Conservation (phyloP, 2,113 vertebrate species). For the Pardalotus punctatus region DNA sequence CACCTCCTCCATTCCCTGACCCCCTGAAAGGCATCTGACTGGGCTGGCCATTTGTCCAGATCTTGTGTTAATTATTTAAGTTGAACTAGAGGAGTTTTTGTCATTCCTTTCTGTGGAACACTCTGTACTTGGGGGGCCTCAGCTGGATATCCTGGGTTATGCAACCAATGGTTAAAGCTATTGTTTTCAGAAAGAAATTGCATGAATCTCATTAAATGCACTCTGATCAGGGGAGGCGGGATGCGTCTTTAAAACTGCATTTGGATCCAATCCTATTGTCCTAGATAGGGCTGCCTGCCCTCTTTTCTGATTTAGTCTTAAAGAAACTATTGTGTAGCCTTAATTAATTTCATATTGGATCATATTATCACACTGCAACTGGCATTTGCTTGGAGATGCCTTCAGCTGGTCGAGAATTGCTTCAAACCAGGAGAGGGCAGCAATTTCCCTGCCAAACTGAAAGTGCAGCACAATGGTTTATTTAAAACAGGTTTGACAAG, state of each 20-base stretch:
- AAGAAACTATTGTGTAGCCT: conserved; percentile 50
- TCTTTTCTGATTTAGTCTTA: conserved; percentile 38
- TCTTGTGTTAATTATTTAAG: conserved; percentile 11
- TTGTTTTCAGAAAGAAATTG: conserved; percentile 32
- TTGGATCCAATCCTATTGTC: conserved; percentile 38
- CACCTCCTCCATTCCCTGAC: neutral
- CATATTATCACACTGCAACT: conserved; percentile 3
- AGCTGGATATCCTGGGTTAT: conserved; percentile 51
- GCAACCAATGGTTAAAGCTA: conserved; percentile 34
- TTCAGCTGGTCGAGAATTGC: neutral
- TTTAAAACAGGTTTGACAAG: conserved; percentile 60
- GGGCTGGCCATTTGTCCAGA: neutral
- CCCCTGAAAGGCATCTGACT: neutral
- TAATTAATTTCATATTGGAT: conserved; percentile 47
- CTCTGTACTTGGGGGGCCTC: conserved; percentile 59
- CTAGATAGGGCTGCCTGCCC: conserved; percentile 9
- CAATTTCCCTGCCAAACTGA: conserved; percentile 65
- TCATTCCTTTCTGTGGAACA: conserved; percentile 30
- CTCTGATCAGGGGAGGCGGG: conserved; percentile 50
- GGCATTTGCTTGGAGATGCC: neutral
- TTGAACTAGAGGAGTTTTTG: conserved; percentile 18
- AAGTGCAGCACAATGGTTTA: neutral
- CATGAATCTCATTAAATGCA: conserved; percentile 32
- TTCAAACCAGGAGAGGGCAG: conserved; percentile 74
- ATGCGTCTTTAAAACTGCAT: neutral